Evolutionary conservation across 2,797 vertebrate species (phyloP), one percentile per base, ranked within the genome.

Genomic region (Pangasius macronema): DNA sequence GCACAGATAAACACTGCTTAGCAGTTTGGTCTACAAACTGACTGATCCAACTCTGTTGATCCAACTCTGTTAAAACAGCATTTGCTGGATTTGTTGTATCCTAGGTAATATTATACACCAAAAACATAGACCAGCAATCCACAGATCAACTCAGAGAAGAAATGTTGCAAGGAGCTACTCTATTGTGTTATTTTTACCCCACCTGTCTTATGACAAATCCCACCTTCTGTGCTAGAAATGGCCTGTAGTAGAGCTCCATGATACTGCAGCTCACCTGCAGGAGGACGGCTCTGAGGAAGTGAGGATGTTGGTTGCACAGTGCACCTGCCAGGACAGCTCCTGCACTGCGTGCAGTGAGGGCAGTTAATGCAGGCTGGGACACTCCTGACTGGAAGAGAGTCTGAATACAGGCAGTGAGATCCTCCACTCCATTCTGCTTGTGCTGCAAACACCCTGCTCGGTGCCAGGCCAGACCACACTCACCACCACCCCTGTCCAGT

Each of bases 311-410:
- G 92, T 99, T 99, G 92, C 96, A 98, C 90, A 99, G 92, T 1
- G 97, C 97, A 91, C 97, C 99, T 51, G 94, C 98, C 75, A 98
- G 95, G 87, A 99, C 96, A 63, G 97, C 98, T 88, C 98, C 99
- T 0, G 98, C 98, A 89, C 98, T 99, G 94, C 95, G 94, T 90
- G 97, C 96, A 36, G 94, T 93, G 8, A 99, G 91, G 0, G 96
- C 94, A 3, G 97, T 96, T 86, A 93, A 92, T 1, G 90, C 91
- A 0, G 98, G 96, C 90, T 94, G 95, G 90, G 98, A 99, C 90
- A 97, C 95, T 86, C 97, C 97, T 83, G 89, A 89, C 55, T 93
- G 27, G 67, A 97, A 97, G 85, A 99, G 95, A 72, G 95, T 95
- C 85, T 3, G 91, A 91, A 99, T 94, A 91, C 98, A 98, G 86